Base-by-base conservation (phyloP, 2,797 vertebrate genomes). In the Rhabdomys pumilio region DNA sequence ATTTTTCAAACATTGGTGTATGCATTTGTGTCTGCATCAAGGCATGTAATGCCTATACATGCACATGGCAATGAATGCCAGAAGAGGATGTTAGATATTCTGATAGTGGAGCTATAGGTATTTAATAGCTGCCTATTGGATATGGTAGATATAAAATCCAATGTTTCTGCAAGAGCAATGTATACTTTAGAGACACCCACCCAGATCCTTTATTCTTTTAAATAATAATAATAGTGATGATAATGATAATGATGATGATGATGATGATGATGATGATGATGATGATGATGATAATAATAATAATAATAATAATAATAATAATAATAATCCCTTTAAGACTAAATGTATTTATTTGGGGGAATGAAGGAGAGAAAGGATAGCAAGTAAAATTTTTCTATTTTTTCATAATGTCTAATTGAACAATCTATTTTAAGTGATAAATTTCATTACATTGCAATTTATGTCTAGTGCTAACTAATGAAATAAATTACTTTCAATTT, bases 401-500 rank as follows among this genome's bases (percentile, higher is more conserved):
- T 97, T 96, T 97, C 97, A 88, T 94, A 93, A 93, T 95, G 98
- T 98, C n/a, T 81, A 65, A 95, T 94, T 95, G 72, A 95, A 61
- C n/a, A 93, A 94, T 97, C 53, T 76, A 97, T 83, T 97, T 98
- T 86, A 97, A 97, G 83, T 90, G 82, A 90, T 80, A 96, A 80
- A 81, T 94, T 97, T 96, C 85, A 97, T 75, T 97, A 95, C 14
- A 92, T 82, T 92, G 38, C 8, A 97, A 93, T 97, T 98, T 98
- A 95, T 57, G 67, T 95, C 90, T 94, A 90, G 96, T 97, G 26
- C 81, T 80, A 93, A 91, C 95, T 97, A 98, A 98, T 98, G 96
- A 97, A 97, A 97, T 93, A 96, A 97, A 98, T 79, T 97, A 88
- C 90, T 96, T 95, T 98, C 97, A 96, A 97, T 84, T 97, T 97